Percentiles rank a stretch among this genome's conserved stretches.
Evolutionary conservation across 2,797 vertebrate species (phyloP).

Genomic region (Gouania willdenowi): DNA sequence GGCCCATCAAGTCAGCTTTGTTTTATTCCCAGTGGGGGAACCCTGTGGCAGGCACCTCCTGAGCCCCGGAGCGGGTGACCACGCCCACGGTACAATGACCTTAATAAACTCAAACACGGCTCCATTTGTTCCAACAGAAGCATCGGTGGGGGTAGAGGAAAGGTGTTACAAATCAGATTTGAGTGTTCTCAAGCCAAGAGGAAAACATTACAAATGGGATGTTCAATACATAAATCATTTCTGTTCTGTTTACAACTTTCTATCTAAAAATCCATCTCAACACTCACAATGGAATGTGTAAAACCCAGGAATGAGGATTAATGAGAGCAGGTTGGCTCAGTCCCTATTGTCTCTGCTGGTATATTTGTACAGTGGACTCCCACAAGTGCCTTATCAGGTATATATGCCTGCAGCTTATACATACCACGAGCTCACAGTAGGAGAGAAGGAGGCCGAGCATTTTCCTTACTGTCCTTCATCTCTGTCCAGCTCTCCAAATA

Average conservation of each 20-base stretch:
- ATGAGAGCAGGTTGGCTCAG: conserved; percentile 49
- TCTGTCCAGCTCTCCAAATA: conserved; percentile 48
- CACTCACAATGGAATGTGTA: conserved; percentile 17
- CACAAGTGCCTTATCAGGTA: conserved; percentile 17
- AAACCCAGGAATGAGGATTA: conserved; percentile 61
- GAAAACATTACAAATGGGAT: conserved; percentile 60
- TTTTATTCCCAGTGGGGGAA: conserved; percentile 42
- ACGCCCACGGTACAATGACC: conserved; percentile 68
- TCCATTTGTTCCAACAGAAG: conserved; percentile 57
- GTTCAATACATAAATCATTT: conserved; percentile 65
- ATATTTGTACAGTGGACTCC: conserved; percentile 52
- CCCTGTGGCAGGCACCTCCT: conserved; percentile 48
- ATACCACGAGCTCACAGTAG: conserved; percentile 33
- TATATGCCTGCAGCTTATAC: conserved; percentile 20
- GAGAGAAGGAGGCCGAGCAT: conserved; percentile 28
- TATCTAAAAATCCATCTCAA: conserved; percentile 56
- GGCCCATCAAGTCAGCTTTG: conserved; percentile 46
- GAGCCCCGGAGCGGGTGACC: conserved; percentile 50
- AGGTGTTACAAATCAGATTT: conserved; percentile 55
- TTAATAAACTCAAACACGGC: conserved; percentile 56
- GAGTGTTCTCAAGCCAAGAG: conserved; percentile 47
- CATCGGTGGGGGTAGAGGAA: conserved; percentile 39
- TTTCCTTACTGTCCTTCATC: conserved; percentile 50
- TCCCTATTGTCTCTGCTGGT: conserved; percentile 40
- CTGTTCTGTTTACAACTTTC: conserved; percentile 52